phyloP scores from a whole-genome alignment of 2,888 invertebrate species.

The Callyntrura sp. region DNA sequence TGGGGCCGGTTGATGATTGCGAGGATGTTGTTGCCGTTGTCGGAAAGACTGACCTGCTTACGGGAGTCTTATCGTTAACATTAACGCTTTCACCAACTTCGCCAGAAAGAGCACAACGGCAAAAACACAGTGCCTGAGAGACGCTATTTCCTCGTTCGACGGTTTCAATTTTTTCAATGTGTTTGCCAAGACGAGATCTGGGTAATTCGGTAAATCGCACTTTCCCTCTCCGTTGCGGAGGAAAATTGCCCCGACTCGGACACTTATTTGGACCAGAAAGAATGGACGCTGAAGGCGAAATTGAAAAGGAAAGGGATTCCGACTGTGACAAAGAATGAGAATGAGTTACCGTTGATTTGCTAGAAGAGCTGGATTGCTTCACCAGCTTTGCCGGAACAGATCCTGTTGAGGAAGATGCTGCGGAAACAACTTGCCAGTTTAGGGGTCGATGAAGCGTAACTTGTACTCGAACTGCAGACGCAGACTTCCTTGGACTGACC shows the following conservation, averaged over 20 bases:
- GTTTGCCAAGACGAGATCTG: constrained; percentile 74
- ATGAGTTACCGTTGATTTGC: constrained; percentile 64
- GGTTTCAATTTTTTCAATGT: constrained; percentile 66
- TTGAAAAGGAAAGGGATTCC: constrained; percentile 76
- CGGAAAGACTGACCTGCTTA: constrained; percentile 68
- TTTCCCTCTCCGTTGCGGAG: constrained; percentile 53
- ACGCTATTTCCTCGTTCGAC: constrained; percentile 46
- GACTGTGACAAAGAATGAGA: constrained; percentile 75
- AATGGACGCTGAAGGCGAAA: constrained; percentile 70
- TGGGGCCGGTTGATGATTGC: constrained; percentile 1
- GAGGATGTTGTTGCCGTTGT: constrained; percentile 1
- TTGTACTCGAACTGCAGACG: constrained; percentile 79
- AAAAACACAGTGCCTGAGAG: constrained; percentile 67
- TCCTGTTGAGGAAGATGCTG: constrained; percentile 62
- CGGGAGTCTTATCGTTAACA: background rate
- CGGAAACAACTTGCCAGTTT: constrained; percentile 78
- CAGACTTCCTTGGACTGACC: constrained; percentile 69
- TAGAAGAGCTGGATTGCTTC: constrained; percentile 46
- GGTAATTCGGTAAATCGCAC: constrained; percentile 74
- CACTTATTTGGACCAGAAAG: constrained; percentile 63
- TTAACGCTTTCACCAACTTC: constrained; percentile 7
- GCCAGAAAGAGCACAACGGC: constrained; percentile 45
- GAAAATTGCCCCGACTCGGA: constrained; percentile 30
- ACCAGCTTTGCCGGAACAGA: constrained; percentile 48
- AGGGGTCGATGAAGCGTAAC: constrained; percentile 80